A percentile compares a stretch with the other conserved stretches of the same genome.
These are phyloP conservation scores for Leptinotarsa juncta DNA, from an alignment of 2,888 invertebrate genomes.

Conservation along the genomic window DNA sequence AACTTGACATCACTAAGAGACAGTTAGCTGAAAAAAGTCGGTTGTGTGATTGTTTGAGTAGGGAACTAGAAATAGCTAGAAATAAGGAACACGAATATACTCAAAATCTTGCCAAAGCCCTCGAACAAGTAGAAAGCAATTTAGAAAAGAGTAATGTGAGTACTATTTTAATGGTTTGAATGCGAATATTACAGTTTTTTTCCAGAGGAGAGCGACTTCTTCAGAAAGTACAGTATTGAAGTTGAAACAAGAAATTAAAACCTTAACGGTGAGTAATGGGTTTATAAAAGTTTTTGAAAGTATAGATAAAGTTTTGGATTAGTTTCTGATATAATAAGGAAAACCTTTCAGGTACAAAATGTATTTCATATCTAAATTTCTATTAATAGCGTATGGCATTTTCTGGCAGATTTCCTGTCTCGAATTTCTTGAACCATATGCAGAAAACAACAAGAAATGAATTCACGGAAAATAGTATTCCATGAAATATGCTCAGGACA, in stretches of 20 bases:
- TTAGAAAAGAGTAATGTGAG: conserved; percentile 70
- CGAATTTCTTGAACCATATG: neutral
- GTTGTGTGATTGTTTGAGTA: conserved; percentile 69
- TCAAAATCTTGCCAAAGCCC: conserved; percentile 69
- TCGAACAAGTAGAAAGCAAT: conserved; percentile 72
- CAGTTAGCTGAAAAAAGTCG: conserved; percentile 69
- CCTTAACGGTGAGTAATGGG: conserved; percentile 70
- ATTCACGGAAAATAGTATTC: too few species aligned
- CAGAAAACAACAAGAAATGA: too few species aligned
- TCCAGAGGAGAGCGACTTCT: conserved; percentile 71
- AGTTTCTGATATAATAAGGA: too few species aligned
- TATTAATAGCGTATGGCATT: too few species aligned
- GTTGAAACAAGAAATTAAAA: conserved; percentile 78
- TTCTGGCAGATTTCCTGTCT: too few species aligned
- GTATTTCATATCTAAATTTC: too few species aligned
- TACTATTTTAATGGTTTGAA: neutral
- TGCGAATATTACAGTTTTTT: conserved; percentile 25
- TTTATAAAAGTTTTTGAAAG: neutral
- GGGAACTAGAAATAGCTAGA: conserved; percentile 68
- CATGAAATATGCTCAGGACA: too few species aligned
- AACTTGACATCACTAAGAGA: conserved; percentile 69
- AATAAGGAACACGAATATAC: conserved; percentile 69
- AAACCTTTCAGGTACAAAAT: too few species aligned
- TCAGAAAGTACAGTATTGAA: conserved; percentile 74
- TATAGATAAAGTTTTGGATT: too few species aligned